Evolutionary conservation across 2,888 invertebrate genomes (phyloP), one percentile per base, ranked within the genome.

Genomic region (Hoplodrina ambigua): DNA sequence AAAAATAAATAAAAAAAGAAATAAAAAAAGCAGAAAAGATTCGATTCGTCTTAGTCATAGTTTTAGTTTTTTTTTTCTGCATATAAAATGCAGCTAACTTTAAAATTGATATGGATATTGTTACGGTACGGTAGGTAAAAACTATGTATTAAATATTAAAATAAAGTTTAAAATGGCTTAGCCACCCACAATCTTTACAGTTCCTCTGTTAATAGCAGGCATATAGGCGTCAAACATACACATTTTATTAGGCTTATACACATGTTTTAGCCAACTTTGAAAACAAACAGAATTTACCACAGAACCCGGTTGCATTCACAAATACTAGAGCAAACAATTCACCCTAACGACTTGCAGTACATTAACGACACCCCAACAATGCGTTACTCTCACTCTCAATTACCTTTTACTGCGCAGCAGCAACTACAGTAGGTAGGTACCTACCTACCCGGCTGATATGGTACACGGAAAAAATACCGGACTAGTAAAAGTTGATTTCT

Each of bases 391-490:
- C 62, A 44, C 55, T 61, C 37, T 33, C 53, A 61, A 75, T 76
- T 68, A 72, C 62, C 67, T 74, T 71, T 64, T 54, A 54, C 72
- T 69, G 69, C 57, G 72, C 64, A 75, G 67, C 67, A 77, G 66
- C 69, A 81, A 80, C 46, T 46, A 79, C 33, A 33, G 33, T 41
- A 13, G 33, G 37, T 82, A 19, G 10, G n/a, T 50, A 50, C 25
- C 25, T 25, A 2, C 25, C 25, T 25, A 25, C 50, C 71, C 17
- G 17, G 5, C 46, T 46, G 46, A 46, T 37, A 37, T 37, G 37
- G 37, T 1, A 37, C 37, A 4, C 4, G 10, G 46, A 17, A 46
- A 46, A 46, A 46, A 11, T 8, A 37, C 37, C 46, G 17, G 46
- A 46, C 10, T 17, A 44, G 10, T 44, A 13, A 0, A 15, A 44